A percentile compares a stretch with the other conserved stretches of the same genome.
Conservation (phyloP, 2,797 vertebrate species). For the Poeciliopsis turneri region DNA sequence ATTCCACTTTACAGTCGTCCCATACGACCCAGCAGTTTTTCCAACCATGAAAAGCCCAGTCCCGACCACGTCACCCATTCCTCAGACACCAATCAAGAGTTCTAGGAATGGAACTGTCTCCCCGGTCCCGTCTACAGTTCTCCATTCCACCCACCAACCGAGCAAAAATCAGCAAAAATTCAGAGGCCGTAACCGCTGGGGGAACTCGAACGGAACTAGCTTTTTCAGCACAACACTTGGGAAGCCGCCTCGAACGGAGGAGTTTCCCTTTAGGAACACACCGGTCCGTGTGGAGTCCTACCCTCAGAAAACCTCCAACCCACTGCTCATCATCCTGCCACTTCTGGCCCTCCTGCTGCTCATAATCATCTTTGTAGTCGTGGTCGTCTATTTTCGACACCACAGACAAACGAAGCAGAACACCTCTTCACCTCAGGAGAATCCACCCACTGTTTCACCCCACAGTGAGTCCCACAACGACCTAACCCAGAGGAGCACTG, state of each 20-base stretch:
- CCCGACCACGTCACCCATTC: constrained; percentile 51
- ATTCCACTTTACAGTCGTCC: constrained; percentile 84
- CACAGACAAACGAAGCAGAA: constrained; percentile 80
- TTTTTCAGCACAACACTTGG: constrained; percentile 66
- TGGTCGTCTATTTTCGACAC: constrained; percentile 78
- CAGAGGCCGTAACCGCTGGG: constrained; percentile 80
- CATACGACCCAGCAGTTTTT: constrained; percentile 67
- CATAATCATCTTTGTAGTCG: constrained; percentile 74
- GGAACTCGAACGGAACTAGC: constrained; percentile 66
- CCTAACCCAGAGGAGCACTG: constrained; percentile 75
- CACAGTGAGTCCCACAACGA: constrained; percentile 53
- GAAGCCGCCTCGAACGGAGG: constrained; percentile 64
- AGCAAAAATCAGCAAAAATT: constrained; percentile 74
- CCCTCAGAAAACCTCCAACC: constrained; percentile 71
- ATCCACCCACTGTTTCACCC: constrained; percentile 20
- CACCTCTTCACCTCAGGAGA: constrained; percentile 47
- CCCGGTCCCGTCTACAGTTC: constrained; percentile 47
- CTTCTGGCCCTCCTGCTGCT: constrained; percentile 82
- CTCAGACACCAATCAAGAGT: constrained; percentile 50
- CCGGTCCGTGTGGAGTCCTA: constrained; percentile 73
- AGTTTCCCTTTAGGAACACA: constrained; percentile 68
- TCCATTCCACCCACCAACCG: constrained; percentile 56
- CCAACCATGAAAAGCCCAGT: constrained; percentile 67
- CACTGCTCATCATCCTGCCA: constrained; percentile 81
- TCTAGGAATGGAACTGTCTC: constrained; percentile 47